Conservation (phyloP, 2,797 vertebrate genomes). For the Microcaecilia unicolor region DNA sequence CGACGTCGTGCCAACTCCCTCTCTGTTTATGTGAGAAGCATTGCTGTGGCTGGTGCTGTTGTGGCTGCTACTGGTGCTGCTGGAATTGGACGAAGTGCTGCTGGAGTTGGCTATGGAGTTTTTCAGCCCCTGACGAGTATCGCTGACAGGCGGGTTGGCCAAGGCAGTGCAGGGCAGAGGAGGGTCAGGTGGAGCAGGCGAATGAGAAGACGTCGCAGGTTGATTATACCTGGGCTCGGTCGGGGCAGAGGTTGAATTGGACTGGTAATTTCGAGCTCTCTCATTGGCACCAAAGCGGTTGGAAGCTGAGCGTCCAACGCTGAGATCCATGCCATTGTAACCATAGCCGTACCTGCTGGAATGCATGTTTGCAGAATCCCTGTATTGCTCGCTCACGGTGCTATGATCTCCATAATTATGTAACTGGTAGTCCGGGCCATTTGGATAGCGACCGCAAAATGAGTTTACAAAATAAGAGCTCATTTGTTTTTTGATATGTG, state of each 20-base stretch:
- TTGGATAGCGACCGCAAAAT: slow-evolving; percentile 99
- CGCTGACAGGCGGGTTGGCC: slow-evolving; percentile 69
- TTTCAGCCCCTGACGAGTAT: slow-evolving; percentile 78
- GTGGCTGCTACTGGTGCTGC: slow-evolving; percentile 41
- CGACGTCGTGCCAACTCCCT: slow-evolving; percentile 82
- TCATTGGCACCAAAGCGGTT: slow-evolving; percentile 88
- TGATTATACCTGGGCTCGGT: slow-evolving; percentile 88
- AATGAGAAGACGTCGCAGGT: slow-evolving; percentile 64
- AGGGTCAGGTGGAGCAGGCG: slow-evolving; percentile 82
- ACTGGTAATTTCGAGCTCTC: slow-evolving; percentile 78
- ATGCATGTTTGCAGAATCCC: slow-evolving; percentile 91
- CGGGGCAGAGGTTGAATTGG: slow-evolving; percentile 70
- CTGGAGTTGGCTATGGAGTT: slow-evolving; percentile 76
- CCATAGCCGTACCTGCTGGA: slow-evolving; percentile 95
- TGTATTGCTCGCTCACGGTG: slow-evolving; percentile 90
- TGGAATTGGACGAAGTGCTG: slow-evolving; percentile 66
- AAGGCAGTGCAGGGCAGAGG: slow-evolving; percentile 83
- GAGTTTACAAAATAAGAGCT: slow-evolving; percentile 99
- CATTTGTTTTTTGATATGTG: slow-evolving; percentile 97
- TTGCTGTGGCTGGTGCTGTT: slow-evolving; percentile 42
- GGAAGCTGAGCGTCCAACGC: slow-evolving; percentile 78
- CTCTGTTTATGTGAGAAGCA: slow-evolving; percentile 71
- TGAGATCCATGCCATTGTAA: slow-evolving; percentile 98
- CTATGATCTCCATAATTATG: slow-evolving; percentile 99
- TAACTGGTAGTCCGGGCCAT: slow-evolving; percentile 98